These are phyloP conservation scores for Rhinichthys klamathensis DNA, from an alignment of 2,113 vertebrate species.

Conservation along the genomic window DNA sequence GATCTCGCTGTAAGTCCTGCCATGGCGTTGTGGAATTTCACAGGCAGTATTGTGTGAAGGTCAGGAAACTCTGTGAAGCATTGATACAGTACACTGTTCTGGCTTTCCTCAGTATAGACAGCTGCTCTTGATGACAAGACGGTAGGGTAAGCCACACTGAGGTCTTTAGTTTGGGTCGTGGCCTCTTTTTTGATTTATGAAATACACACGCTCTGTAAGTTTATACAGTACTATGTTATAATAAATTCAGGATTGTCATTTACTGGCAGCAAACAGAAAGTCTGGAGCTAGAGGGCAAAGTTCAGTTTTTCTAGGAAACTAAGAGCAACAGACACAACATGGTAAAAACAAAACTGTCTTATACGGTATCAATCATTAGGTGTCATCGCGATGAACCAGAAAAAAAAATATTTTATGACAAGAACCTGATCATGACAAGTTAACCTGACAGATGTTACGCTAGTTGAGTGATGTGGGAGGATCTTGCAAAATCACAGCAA, in stretches of 20 bases:
- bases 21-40: conserved; percentile 53
- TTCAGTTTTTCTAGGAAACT: neutral
- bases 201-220: conserved; percentile 2
- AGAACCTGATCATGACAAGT: neutral
- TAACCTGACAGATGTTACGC: neutral
- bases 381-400: neutral
- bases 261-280: conserved; percentile 20
- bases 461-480: neutral
- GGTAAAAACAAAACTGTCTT: neutral
- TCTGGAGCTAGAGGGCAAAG: conserved; percentile 16
- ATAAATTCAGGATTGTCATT: conserved; percentile 24
- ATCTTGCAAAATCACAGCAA: neutral
- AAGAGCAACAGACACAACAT: conserved; percentile 39
- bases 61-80: conserved; percentile 54
- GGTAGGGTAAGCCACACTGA: neutral
- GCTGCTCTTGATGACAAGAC: conserved; percentile 36
- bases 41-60: conserved; percentile 53
- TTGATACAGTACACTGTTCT: conserved; percentile 46
- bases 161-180: conserved; percentile 36
- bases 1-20: conserved; percentile 62
- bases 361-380: neutral
- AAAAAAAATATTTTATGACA: conserved; percentile 10
- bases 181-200: conserved; percentile 27
- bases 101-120: conserved; percentile 44
- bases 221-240: conserved; percentile 13